These are phyloP conservation scores for Turritopsis dohrnii DNA, from an alignment of 30 jellyfish, hydroid and myxozoan genomes.

Conservation along the genomic window DNA sequence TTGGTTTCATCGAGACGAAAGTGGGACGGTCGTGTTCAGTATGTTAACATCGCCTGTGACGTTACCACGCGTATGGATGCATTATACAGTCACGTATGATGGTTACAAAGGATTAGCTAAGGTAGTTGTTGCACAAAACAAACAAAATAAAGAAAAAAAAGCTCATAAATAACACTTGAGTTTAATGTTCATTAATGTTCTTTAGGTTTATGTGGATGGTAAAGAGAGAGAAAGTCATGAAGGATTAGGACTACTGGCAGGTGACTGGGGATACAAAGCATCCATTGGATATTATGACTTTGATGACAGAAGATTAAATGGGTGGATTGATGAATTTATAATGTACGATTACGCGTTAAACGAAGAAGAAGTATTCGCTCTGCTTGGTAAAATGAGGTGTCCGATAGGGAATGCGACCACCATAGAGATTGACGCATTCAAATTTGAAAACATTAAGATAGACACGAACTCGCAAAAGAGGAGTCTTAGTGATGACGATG, in stretches of 20 bases:
- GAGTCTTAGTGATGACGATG: constrained; percentile 13
- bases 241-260: constrained; percentile 78
- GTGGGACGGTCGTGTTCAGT: constrained; percentile 60
- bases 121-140: too few species aligned
- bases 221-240: constrained; percentile 68
- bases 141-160: too few species aligned
- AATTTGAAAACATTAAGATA: constrained; percentile 50
- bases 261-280: constrained; percentile 98
- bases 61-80: constrained; percentile 93
- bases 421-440: constrained; percentile 85
- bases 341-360: constrained; percentile 84
- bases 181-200: too few species aligned
- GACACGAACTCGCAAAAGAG: constrained; percentile 3
- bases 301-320: constrained; percentile 77
- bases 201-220: constrained; percentile 90
- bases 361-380: constrained; percentile 72
- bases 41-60: constrained; percentile 63
- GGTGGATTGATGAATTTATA: constrained; percentile 92
- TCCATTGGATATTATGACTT: constrained; percentile 90
- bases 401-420: constrained; percentile 70
- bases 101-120: constrained; percentile 74
- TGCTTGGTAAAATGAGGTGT: constrained; percentile 84
- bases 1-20: constrained; percentile 94
- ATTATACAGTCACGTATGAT: constrained; percentile 83
- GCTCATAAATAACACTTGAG: too few species aligned